These are phyloP conservation scores for Nomada fabriciana DNA, from an alignment of 2,888 invertebrate genomes.

Conservation along the genomic window DNA sequence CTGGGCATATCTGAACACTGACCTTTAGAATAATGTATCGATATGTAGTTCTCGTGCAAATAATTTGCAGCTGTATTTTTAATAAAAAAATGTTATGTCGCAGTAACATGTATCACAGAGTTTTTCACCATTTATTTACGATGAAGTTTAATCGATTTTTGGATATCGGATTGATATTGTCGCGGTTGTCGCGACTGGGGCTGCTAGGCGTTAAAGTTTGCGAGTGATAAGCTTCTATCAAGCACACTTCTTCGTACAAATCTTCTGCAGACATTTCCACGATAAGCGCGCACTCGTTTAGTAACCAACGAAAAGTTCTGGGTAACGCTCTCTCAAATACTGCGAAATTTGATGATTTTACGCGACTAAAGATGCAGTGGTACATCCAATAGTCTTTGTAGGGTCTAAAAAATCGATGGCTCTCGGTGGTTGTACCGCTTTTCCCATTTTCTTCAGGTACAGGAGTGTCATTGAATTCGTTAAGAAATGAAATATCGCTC, in stretches of 20 bases:
- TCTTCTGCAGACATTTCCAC: constrained; percentile 79
- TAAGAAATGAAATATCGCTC: constrained; percentile 41
- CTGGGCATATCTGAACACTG: background rate
- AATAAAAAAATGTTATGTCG: background rate
- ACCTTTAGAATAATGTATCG: background rate
- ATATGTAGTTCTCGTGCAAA: constrained; percentile 5
- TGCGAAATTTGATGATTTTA: constrained; percentile 76
- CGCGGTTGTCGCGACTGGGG: too few relatives aligned
- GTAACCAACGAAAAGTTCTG: constrained; percentile 81
- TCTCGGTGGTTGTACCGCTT: background rate
- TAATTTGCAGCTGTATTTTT: background rate
- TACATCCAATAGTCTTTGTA: constrained; percentile 82
- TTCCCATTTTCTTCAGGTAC: background rate
- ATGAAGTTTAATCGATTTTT: constrained; percentile 42
- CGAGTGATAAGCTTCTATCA: constrained; percentile 78
- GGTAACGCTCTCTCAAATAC: constrained; percentile 79
- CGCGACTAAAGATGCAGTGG: constrained; percentile 77
- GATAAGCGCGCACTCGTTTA: constrained; percentile 80
- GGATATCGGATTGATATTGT: background rate
- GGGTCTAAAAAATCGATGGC: constrained; percentile 72
- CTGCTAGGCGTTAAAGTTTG: constrained; percentile 60
- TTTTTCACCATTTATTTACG: constrained; percentile 56
- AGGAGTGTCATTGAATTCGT: background rate
- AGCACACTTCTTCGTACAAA: constrained; percentile 81
- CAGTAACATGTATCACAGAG: background rate